Evolutionary conservation across 1,140 invertebrate genomes (phyloP).

Genomic region (Neocloeon triangulifer): DNA sequence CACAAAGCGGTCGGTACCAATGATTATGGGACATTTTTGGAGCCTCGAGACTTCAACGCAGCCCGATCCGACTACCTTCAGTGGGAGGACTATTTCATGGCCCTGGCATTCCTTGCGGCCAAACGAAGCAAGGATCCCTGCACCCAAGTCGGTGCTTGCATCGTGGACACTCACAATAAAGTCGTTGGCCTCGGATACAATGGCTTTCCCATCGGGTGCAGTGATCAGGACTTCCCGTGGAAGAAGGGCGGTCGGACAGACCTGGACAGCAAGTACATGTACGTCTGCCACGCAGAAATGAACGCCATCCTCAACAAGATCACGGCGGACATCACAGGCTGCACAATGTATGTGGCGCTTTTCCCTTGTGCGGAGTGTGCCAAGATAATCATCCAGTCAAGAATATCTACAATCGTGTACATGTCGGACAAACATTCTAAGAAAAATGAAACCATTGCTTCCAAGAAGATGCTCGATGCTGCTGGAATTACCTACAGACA

Average conservation of each 20-base stretch:
- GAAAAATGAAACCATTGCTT: constrained; percentile 41
- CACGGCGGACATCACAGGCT: constrained; percentile 44
- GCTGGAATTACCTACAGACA: constrained; percentile 42
- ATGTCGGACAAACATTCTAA: constrained; percentile 54
- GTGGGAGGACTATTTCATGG: constrained; percentile 94
- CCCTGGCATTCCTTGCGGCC: constrained; percentile 53
- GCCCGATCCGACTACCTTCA: constrained; percentile 33
- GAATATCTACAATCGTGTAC: constrained; percentile 60
- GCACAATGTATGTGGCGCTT: constrained; percentile 63
- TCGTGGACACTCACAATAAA: constrained; percentile 70
- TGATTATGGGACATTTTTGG: too few species aligned
- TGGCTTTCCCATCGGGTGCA: constrained; percentile 76
- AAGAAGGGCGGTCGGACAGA: constrained; percentile 26
- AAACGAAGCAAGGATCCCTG: constrained; percentile 83
- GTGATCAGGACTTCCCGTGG: constrained; percentile 81
- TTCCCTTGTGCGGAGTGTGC: constrained; percentile 96
- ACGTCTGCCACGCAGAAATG: constrained; percentile 92
- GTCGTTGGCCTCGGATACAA: constrained; percentile 91
- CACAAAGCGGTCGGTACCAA: too few species aligned
- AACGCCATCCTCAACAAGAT: constrained; percentile 93
- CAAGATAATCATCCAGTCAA: constrained; percentile 91
- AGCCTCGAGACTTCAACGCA: constrained; percentile 6
- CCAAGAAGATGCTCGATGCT: constrained; percentile 58
- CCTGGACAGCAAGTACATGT: constrained; percentile 58
- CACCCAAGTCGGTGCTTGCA: constrained; percentile 82